Percentiles rank a stretch among this genome's conserved stretches.
Evolutionary conservation across 1,140 invertebrate species (phyloP).

Genomic region (Apis laboriosa): DNA sequence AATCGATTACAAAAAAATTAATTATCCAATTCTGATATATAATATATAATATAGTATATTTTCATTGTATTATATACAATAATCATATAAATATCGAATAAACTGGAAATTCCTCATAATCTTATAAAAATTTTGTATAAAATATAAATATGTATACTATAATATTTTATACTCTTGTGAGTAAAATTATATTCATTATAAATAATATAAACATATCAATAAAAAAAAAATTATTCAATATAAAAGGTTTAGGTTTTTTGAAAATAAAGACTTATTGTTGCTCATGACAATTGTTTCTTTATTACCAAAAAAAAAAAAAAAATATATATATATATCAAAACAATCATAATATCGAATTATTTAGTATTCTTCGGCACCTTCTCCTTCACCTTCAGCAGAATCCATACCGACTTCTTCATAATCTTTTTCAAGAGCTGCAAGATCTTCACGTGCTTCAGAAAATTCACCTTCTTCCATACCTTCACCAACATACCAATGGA

Average conservation of each 20-base stretch:
- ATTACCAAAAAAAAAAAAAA: conserved; percentile 49
- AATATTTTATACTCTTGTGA: neutral
- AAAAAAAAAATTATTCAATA: conserved; percentile 12
- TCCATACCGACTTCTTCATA: conserved; percentile 66
- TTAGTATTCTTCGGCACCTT: conserved; percentile 65
- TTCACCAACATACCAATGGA: conserved; percentile 63
- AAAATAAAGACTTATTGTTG: neutral
- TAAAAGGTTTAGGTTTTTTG: conserved; percentile 5
- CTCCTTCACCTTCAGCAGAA: conserved; percentile 60
- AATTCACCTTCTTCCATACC: conserved; percentile 67
- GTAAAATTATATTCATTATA: neutral
- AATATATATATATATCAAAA: conserved; percentile 21
- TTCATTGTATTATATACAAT: neutral
- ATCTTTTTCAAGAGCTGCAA: conserved; percentile 60
- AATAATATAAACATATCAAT: neutral
- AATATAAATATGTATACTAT: neutral
- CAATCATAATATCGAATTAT: neutral
- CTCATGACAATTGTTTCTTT: conserved; percentile 36
- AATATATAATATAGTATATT: neutral
- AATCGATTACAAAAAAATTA: neutral
- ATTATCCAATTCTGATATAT: too few species aligned
- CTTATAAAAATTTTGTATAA: neutral
- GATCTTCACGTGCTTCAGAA: conserved; percentile 64
- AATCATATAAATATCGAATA: neutral
- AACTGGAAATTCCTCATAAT: neutral